Base-by-base conservation (phyloP, 2,113 vertebrate species). In the Lepisosteus osseus region DNA sequence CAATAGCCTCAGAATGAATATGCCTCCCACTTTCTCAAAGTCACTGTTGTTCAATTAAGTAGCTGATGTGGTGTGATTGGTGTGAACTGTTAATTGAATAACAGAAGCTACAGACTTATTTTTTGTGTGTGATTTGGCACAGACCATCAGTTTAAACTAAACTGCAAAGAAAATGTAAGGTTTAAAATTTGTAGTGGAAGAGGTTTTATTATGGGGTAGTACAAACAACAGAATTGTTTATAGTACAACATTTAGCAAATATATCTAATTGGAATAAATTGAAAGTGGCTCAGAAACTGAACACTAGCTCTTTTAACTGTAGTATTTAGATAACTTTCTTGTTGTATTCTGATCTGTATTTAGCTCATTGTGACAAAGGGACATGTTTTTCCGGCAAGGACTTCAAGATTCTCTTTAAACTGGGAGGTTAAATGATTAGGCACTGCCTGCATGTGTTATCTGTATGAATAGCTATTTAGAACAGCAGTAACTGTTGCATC, bases 301-400 rank as follows among this genome's bases (percentile, higher is more conserved):
- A 72, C 41, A 59, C 59, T 12, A 54, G 61, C 55, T 56, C 78
- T 72, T 77, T 76, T 71, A 81, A 54, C 69, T 15, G 42, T 61
- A 73, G 74, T 82, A 74, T 69, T 82, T 74, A 67, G 54, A 68
- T 54, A 77, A 79, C 79, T 72, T 72, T 82, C 82, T 72, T 78
- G 74, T 69, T 70, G 55, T 13, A 65, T 65, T 65, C 55, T 65
- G 5, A 65, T 65, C 70, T 40, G 7, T 55, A 44, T 51, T 65
- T 51, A 42, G 62, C 51, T 65, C 12, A 64, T 45, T 72, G 29
- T 59, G 54, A 66, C 14, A 42, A 57, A 7, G 42, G 63, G 56
- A 65, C 51, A 65, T 55, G 43, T 67, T n/a, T 67, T 67, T 44
- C 44, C 67, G 42, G 43, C 56, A 7, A 17, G 44, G 55, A 42